Evolutionary conservation across 2,113 vertebrate species (phyloP).

Genomic region (Taurulus bubalis): DNA sequence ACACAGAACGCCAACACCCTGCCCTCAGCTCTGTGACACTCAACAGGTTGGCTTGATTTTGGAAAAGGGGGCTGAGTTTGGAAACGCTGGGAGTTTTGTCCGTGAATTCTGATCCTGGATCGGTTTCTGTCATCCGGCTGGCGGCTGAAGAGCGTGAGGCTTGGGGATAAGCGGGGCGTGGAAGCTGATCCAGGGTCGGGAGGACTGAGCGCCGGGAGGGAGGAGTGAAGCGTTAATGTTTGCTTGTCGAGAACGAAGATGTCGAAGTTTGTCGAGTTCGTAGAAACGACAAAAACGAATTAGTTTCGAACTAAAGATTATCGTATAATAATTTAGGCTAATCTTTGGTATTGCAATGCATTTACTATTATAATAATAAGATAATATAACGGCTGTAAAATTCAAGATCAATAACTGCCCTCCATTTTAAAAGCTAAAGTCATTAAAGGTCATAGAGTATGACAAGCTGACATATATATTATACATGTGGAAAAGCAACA

Average conservation of each 20-base stretch:
- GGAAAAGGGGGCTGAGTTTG: conserved; percentile 66
- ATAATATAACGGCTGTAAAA: not conserved
- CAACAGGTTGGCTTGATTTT: conserved; percentile 81
- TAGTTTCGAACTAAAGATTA: not conserved
- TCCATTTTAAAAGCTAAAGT: not conserved
- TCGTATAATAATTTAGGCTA: not conserved
- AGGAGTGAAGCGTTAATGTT: conserved; percentile 35
- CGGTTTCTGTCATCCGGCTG: conserved; percentile 17
- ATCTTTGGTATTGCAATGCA: not conserved
- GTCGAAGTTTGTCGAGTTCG: conserved; percentile 25
- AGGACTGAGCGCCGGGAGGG: conserved; percentile 1
- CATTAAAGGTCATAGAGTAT: not conserved
- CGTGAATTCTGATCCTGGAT: conserved; percentile 53
- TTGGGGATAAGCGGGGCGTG: not conserved
- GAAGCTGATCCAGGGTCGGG: conserved; percentile 62
- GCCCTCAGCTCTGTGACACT: conserved; percentile 48
- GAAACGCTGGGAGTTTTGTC: conserved; percentile 17
- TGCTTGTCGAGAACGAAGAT: conserved; percentile 43
- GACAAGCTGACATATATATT: not conserved
- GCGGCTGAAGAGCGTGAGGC: fast-evolving
- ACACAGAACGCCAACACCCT: conserved; percentile 73
- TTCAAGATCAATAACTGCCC: not conserved
- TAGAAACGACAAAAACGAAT: not conserved
- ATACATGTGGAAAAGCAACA: conserved; percentile 1
- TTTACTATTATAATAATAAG: not conserved